Base-by-base conservation (phyloP, 2,888 invertebrate genomes). In the Lamellibrachia satsuma region DNA sequence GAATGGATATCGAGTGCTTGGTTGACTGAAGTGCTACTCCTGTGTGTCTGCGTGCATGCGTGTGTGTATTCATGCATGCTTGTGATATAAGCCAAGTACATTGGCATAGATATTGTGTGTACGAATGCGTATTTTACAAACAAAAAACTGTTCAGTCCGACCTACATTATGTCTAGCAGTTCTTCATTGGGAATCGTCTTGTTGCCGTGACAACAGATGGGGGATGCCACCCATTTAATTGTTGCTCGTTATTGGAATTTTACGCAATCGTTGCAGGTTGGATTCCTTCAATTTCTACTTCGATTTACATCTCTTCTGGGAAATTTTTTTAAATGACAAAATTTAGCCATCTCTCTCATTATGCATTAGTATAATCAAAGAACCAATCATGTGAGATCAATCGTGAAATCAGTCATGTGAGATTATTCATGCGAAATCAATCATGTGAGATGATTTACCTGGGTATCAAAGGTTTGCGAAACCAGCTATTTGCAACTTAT, bases 81-180 rank as follows among this genome's bases (percentile, higher is more conserved):
- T 75, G 75, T 75, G 75, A 75, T 75, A 75, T 75, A 75, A 75
- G 75, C 75, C 75, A 75, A 15, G 22, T 15, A 75, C 22, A 22
- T 75, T 75, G 75, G 75, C 75, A 75, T 75, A 22, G 75, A 75
- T 75, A 75, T 75, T 75, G 75, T 75, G 75, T 75, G 75, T 75
- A 75, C 75, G 75, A 75, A 75, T 75, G 75, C 15, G 15, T 22
- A 75, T 75, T 75, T 75, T 75, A 75, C 75, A 75, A 75, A 75
- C 75, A 75, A 22, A 75, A 75, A 75, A 11, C 15, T 75, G 22
- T 75, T 22, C 22, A 22, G 22, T 22, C 75, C n/a, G 15, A 22
- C 75, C 75, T 75, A 22, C 75, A 75, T n/a, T 6, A 75, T 75
- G 75, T 15, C 75, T 75, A 22, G 75, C 75, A 3, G 75, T 75